phyloP scores from a whole-genome alignment of 2,888 invertebrate species.

The Coleophora flavipennella region DNA sequence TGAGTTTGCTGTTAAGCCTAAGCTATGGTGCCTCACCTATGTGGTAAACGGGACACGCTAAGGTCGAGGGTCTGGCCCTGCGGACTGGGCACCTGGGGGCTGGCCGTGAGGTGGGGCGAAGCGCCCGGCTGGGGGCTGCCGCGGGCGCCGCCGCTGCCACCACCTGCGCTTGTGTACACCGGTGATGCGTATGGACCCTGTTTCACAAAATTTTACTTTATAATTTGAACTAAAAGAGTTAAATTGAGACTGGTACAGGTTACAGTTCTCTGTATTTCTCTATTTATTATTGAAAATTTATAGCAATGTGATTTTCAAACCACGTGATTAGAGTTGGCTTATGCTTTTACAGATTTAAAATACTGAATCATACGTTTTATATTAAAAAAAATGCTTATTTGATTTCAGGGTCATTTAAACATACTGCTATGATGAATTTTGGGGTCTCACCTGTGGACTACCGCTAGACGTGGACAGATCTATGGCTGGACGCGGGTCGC shows the following conservation, averaged over 20 bases:
- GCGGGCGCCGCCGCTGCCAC: slow-evolving; percentile 78
- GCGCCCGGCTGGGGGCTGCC: slow-evolving; percentile 90
- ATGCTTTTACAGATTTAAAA: too few relatives aligned
- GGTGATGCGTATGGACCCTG: slow-evolving; percentile 85
- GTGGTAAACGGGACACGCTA: slow-evolving; percentile 88
- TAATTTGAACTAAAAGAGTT: slow-evolving; percentile 7
- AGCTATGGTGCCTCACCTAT: slow-evolving; percentile 76
- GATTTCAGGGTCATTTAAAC: too few relatives aligned
- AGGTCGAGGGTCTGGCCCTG: slow-evolving; percentile 93
- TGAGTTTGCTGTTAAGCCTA: too few relatives aligned
- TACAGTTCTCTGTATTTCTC: too few relatives aligned
- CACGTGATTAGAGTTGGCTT: too few relatives aligned
- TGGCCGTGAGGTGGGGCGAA: slow-evolving; percentile 85
- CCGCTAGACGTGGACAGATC: slow-evolving; percentile 91
- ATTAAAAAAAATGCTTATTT: too few relatives aligned
- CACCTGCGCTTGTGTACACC: slow-evolving; percentile 83
- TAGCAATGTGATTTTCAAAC: too few relatives aligned
- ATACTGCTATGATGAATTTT: too few relatives aligned
- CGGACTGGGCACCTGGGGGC: slow-evolving; percentile 92
- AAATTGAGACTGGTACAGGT: too few relatives aligned
- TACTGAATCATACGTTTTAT: too few relatives aligned
- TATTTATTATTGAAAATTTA: too few relatives aligned
- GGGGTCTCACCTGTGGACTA: slow-evolving; percentile 82
- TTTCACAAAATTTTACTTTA: slow-evolving; percentile 46
- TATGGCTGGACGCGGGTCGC: slow-evolving; percentile 87